phyloP scores from a whole-genome alignment of 2,113 vertebrate species.

The Syngnathus typhle region DNA sequence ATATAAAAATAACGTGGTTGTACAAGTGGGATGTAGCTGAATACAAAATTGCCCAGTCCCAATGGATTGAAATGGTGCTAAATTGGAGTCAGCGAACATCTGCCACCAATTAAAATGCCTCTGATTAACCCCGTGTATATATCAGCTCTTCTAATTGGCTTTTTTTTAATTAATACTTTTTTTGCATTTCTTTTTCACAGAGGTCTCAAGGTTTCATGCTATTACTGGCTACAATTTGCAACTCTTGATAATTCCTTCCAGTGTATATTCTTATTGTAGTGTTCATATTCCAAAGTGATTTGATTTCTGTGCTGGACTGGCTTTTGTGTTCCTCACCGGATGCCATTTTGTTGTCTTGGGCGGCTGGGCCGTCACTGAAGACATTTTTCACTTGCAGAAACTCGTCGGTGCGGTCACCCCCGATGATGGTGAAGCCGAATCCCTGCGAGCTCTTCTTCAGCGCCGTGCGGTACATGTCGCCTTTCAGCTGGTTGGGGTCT shows the following conservation, averaged over 20 bases:
- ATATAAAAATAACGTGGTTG: no score
- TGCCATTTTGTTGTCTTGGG: constrained; percentile 89
- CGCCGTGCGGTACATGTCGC: constrained; percentile 80
- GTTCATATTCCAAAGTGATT: background rate
- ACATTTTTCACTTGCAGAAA: constrained; percentile 97
- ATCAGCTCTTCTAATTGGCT: background rate
- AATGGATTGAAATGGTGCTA: background rate
- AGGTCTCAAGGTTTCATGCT: background rate
- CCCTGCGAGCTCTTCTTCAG: constrained; percentile 90
- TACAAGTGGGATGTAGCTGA: background rate
- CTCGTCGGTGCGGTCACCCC: constrained; percentile 91
- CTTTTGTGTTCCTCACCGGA: constrained; percentile 72
- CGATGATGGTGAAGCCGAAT: constrained; percentile 96
- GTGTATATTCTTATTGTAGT: background rate
- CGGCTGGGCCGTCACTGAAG: constrained; percentile 87
- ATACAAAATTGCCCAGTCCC: background rate
- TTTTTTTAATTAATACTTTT: background rate
- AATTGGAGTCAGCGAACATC: background rate
- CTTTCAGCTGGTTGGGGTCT: constrained; percentile 87
- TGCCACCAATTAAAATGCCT: background rate
- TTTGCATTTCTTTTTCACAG: no score
- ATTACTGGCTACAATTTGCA: background rate
- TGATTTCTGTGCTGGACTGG: background rate
- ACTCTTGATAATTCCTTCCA: background rate
- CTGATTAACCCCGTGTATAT: background rate